phyloP scores from a whole-genome alignment of 53 echinoderm and acorn worm species.

The Glandiceps talaboti region DNA sequence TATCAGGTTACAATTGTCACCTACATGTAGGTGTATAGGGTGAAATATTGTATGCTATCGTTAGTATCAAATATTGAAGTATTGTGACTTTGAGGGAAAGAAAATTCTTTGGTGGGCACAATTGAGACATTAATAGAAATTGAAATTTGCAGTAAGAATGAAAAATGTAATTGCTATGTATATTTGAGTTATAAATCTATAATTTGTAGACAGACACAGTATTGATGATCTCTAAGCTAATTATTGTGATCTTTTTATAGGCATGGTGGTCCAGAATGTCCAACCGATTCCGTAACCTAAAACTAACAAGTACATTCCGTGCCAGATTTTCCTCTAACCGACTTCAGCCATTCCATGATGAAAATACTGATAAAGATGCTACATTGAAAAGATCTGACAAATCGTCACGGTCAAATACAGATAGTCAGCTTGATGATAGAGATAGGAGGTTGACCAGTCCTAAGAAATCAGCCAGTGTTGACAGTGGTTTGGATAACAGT shows the following conservation, averaged over 20 bases:
- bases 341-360: slow-evolving; percentile 72
- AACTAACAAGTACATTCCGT: slow-evolving; percentile 66
- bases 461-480: neutral
- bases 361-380: slow-evolving; percentile 4
- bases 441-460: neutral
- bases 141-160: too few relatives aligned
- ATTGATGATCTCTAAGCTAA: too few relatives aligned
- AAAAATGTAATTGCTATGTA: too few relatives aligned
- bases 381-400: slow-evolving; percentile 24
- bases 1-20: too few relatives aligned
- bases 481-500: neutral
- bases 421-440: slow-evolving; percentile 21
- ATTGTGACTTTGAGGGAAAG: too few relatives aligned
- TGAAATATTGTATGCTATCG: too few relatives aligned
- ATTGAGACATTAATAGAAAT: too few relatives aligned
- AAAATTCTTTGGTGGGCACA: too few relatives aligned
- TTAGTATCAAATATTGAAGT: too few relatives aligned
- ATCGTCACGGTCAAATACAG: slow-evolving; percentile 14
- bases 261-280: slow-evolving; percentile 98
- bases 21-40: too few relatives aligned
- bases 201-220: too few relatives aligned
- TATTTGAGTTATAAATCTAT: too few relatives aligned
- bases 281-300: slow-evolving; percentile 89
- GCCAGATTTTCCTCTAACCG: slow-evolving; percentile 43
- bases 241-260: slow-evolving; percentile 14